Evolutionary conservation across 2,797 vertebrate genomes (phyloP).

Genomic region (Telmatherina bonti): DNA sequence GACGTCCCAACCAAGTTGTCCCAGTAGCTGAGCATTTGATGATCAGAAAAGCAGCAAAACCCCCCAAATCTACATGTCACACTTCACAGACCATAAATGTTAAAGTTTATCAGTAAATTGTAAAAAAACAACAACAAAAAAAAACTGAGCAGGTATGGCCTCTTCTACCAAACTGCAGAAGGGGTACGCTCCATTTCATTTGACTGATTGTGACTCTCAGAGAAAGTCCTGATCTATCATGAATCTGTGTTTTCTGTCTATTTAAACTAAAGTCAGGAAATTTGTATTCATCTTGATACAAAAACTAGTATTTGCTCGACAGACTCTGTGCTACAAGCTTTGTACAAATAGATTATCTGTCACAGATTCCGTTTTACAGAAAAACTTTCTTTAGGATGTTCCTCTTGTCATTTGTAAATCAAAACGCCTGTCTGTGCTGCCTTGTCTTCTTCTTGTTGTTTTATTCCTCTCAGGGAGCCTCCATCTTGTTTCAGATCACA

Average conservation of each 20-base stretch:
- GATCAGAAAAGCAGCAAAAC: background rate
- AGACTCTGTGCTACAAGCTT: background rate
- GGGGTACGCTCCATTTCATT: background rate
- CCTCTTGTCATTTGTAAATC: slow-evolving; percentile 37
- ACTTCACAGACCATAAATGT: background rate
- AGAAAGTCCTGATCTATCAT: background rate
- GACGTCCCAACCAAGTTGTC: background rate
- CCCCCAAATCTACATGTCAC: background rate
- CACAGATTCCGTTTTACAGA: slow-evolving; percentile 13
- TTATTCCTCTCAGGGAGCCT: slow-evolving; percentile 73
- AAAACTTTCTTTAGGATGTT: background rate
- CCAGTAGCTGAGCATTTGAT: background rate
- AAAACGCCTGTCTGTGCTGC: slow-evolving; percentile 39
- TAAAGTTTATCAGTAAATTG: background rate
- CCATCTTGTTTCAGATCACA: slow-evolving; percentile 81
- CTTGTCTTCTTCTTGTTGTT: slow-evolving; percentile 52
- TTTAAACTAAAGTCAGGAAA: background rate
- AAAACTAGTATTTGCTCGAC: background rate
- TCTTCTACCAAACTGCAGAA: no score
- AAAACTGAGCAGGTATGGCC: background rate
- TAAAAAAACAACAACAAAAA: background rate
- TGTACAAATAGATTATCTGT: slow-evolving; percentile 21
- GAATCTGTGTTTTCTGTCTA: background rate
- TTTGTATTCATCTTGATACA: background rate
- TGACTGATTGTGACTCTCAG: background rate